Evolutionary conservation across 1,140 invertebrate species (phyloP), one percentile per base, ranked within the genome.

Genomic region (Sarcophaga peregrina): DNA sequence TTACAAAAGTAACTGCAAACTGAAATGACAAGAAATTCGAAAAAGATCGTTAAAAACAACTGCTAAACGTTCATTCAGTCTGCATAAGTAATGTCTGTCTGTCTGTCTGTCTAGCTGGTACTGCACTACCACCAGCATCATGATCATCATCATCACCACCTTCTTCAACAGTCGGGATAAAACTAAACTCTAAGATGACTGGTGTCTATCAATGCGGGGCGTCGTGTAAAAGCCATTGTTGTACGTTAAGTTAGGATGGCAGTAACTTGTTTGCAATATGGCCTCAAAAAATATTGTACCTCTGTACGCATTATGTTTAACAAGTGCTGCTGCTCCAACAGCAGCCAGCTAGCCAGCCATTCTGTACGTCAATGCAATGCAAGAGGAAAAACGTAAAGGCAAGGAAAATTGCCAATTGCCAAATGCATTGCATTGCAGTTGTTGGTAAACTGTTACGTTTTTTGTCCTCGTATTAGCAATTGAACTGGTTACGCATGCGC

Each of bases 401-500:
- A 37, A 37, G 25, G 25, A 37, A 37, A 37, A 37, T 37, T 37
- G 25, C n/a, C n/a, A n/a, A n/a, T n/a, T n/a, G n/a, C n/a, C n/a
- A n/a, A n/a, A n/a, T n/a, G n/a, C 54, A 58, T 58, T 58, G 13
- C 54, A 58, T 11, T 15, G 11, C n/a, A 58, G 54, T 58, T 10
- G 25, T 2, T 37, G 1, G 62, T 17, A 68, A 68, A 68, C 62
- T 17, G 62, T 68, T 68, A 68, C 62, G 62, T 68, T 68, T 68
- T 68, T 37, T 68, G 62, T 68, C 62, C 62, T 68, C 62, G 17
- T 68, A 68, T 68, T 68, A 68, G 62, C 62, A 68, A 68, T 68
- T 68, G 62, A 68, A 68, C 62, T 68, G 62, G 62, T 68, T 68
- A 68, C 62, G 62, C 62, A 68, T 68, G 62, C 62, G 62, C 62